These are phyloP conservation scores for Dryococelus australis DNA, from an alignment of 2,888 invertebrate species.

Conservation along the genomic window DNA sequence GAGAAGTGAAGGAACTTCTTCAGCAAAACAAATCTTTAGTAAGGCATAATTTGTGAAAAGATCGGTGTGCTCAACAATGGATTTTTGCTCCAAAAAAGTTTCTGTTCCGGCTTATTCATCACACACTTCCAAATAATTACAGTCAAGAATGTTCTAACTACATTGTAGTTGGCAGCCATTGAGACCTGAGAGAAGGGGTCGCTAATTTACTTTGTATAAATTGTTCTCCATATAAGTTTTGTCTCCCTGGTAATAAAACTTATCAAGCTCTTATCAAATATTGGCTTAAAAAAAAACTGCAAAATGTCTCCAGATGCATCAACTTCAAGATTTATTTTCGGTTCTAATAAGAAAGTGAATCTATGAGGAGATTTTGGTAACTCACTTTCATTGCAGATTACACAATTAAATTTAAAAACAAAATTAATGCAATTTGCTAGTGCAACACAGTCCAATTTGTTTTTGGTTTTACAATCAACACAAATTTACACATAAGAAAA, in stretches of 20 bases:
- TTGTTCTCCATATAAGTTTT: background rate
- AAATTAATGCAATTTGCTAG: no score
- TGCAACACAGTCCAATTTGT: no score
- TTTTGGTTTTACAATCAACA: no score
- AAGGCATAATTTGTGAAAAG: background rate
- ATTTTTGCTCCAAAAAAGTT: constrained; percentile 17
- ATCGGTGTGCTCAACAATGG: background rate
- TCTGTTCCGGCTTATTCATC: background rate
- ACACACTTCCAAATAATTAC: background rate
- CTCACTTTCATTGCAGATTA: no score
- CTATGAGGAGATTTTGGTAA: background rate
- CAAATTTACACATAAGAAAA: no score
- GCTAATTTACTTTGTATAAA: background rate
- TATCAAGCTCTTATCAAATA: background rate
- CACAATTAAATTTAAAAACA: no score
- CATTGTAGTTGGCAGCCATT: background rate
- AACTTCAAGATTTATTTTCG: background rate
- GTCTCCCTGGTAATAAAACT: background rate
- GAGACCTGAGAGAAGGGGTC: background rate
- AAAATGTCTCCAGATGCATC: background rate
- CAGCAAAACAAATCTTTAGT: background rate
- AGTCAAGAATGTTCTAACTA: background rate
- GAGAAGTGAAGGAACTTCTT: constrained; percentile 11
- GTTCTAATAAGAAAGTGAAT: background rate
- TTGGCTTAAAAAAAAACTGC: background rate